These are phyloP conservation scores for Thalassophryne amazonica DNA, from an alignment of 2,797 vertebrate genomes.

Conservation along the genomic window DNA sequence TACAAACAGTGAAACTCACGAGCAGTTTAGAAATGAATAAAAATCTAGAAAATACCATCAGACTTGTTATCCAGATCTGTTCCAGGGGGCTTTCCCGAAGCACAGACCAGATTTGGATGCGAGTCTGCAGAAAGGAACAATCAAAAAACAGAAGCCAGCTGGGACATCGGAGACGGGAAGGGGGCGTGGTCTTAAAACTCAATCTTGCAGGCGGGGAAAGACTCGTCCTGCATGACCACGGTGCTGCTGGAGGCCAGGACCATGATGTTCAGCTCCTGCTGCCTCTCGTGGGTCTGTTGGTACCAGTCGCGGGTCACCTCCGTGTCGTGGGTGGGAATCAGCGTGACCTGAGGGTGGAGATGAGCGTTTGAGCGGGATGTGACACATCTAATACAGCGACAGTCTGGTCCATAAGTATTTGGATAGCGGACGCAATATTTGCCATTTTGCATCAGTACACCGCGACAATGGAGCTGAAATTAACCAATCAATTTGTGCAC, in stretches of 20 bases:
- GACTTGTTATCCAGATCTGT: slow-evolving; percentile 30
- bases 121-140: slow-evolving; percentile 33
- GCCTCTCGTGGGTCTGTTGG: slow-evolving; percentile 96
- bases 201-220: slow-evolving; percentile 99
- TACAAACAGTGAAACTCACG: slow-evolving; percentile 32
- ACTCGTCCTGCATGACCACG: slow-evolving; percentile 99
- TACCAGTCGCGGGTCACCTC: slow-evolving; percentile 99
- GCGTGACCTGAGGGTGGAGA: slow-evolving; percentile 83
- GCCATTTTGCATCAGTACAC: too few relatives aligned
- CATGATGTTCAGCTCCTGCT: slow-evolving; percentile 97
- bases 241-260: slow-evolving; percentile 99
- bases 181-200: slow-evolving; percentile 85
- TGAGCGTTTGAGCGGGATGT: background rate
- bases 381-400: background rate
- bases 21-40: slow-evolving; percentile 39
- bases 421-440: too few relatives aligned
- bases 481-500: too few relatives aligned
- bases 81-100: slow-evolving; percentile 23
- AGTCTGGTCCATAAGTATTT: too few relatives aligned
- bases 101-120: slow-evolving; percentile 37
- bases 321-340: slow-evolving; percentile 97
- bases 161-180: background rate
- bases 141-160: slow-evolving; percentile 40
- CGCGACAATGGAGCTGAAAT: too few relatives aligned
- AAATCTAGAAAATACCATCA: slow-evolving; percentile 25